Evolutionary conservation across 1,140 invertebrate species (phyloP), one percentile per base, ranked within the genome.

Genomic region (Cydia fagiglandana): DNA sequence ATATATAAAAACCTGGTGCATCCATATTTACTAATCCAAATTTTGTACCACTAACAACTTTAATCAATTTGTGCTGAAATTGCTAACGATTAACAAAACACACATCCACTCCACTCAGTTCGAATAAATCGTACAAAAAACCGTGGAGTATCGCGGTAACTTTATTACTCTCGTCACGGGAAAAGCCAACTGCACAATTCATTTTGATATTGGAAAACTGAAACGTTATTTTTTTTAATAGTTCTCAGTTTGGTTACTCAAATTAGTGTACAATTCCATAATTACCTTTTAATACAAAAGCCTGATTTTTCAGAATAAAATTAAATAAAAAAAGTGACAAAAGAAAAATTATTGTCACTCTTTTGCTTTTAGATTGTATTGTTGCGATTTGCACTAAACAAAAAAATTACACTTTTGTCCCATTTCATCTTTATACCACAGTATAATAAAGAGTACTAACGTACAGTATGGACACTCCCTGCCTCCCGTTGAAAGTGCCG

Each of bases 101-200:
- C 66, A 70, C 34, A 17, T 15, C 66, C 30, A 41, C 66, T 70
- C 34, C 66, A 70, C 34, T 41, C 30, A 15, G 66, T 17, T 38
- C 66, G 66, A 70, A 38, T 70, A n/a, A 66, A 17, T 20, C n/a
- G 66, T 38, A n/a, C 20, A 41, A 70, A 70, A 70, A 70, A 70
- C 20, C 66, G 34, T 70, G 66, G 30, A 70, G 15, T 38, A 70
- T 41, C 34, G 28, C 13, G 30, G 66, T 70, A 70, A 70, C 66
- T 38, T 70, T 38, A 38, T 70, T 70, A 70, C 66, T 17, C 30
- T 38, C 30, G 66, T 38, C 66, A 70, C n/a, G 13, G 30, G 15
- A 38, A 70, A 70, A 70, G 34, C 28, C 30, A 34, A 15, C 66
- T 38, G 6, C 64, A 38, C 64, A 6, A 66, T 66, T 66, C 34